Base-by-base conservation (phyloP, 2,113 vertebrate genomes). In the Thalassoma bifasciatum region DNA sequence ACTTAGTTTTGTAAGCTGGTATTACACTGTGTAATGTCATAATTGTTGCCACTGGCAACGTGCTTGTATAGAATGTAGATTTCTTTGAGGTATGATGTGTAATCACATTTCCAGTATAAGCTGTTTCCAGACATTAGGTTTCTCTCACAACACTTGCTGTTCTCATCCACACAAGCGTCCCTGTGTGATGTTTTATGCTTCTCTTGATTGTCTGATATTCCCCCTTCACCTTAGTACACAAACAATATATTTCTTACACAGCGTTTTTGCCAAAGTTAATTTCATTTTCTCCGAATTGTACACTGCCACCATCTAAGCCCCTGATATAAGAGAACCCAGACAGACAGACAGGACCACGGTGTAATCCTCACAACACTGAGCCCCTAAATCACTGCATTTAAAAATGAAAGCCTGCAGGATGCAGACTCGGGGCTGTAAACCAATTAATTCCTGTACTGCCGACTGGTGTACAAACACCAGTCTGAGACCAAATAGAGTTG, bases 341-440 rank as follows among this genome's bases (percentile, higher is more conserved):
- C 53, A 75, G 50, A 63, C n/a, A 54, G 49, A 72, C 37, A 73
- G 21, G n/a, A 66, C 23, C 1, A 24, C 63, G 19, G 61, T 36
- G 59, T 46, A 22, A 74, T 58, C 57, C 72, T 63, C 66, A 58
- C 46, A 16, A 66, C 56, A 10, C 60, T 36, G 46, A 46, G 49
- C 54, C 49, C 8, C 61, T 70, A 74, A 84, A 86, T 74, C 72
- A 81, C 37, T 24, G 66, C 59, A 10, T 82, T 75, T 83, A 51
- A 72, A 69, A 51, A 78, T 77, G 69, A 85, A 61, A 36, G 76
- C 62, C 79, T 56, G 56, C 42, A 69, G 61, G 68, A 75, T 76
- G 70, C 51, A 64, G 69, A 73, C 37, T 63, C 0, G 23, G 1
- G 34, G 34, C 73, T 67, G 44, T 70, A 70, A 82, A 80, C 51